These are phyloP conservation scores for Puma concolor DNA, from an alignment of 2,113 vertebrate species.

Conservation along the genomic window DNA sequence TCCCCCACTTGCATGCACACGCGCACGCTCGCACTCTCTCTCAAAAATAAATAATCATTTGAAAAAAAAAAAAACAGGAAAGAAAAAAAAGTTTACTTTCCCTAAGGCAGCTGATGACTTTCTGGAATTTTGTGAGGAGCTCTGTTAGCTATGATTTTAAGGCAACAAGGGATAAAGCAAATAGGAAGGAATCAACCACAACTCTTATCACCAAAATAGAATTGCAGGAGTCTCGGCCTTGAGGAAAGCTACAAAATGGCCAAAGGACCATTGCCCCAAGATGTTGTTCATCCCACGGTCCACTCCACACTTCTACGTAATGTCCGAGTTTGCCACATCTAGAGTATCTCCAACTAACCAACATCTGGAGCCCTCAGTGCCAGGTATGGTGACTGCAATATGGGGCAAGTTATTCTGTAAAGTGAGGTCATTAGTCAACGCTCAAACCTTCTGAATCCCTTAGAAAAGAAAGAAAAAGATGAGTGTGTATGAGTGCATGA, in stretches of 20 bases:
- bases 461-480: background rate
- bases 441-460: background rate
- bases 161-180: background rate
- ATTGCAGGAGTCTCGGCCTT: background rate
- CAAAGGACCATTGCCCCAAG: background rate
- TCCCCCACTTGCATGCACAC: too few species aligned
- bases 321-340: background rate
- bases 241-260: background rate
- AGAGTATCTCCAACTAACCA: background rate
- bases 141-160: background rate
- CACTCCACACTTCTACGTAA: background rate
- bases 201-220: background rate
- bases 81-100: background rate
- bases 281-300: rapidly evolving
- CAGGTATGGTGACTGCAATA: background rate
- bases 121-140: background rate
- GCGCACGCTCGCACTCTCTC: rapidly evolving
- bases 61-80: too few species aligned
- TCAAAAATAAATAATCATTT: too few species aligned
- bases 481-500: background rate
- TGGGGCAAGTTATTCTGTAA: background rate
- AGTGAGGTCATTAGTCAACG: background rate
- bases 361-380: background rate
- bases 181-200: background rate
- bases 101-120: background rate